Evolutionary conservation across 2,888 invertebrate species (phyloP).

Genomic region (Petrophora chlorosata): DNA sequence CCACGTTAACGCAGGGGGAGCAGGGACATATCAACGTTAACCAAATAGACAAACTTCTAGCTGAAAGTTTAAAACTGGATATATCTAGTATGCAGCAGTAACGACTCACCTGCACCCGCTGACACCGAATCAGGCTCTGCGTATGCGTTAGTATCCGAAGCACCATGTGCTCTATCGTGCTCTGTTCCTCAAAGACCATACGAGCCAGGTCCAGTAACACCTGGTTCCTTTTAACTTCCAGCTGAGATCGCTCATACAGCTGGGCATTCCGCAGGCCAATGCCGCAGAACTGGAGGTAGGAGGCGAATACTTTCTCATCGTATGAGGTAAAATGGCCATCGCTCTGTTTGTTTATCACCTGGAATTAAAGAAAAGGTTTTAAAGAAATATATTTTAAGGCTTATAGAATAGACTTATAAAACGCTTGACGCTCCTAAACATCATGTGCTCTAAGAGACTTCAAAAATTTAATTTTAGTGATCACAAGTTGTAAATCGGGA

Average conservation of each 20-base stretch:
- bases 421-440: too few species aligned
- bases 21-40: too few species aligned
- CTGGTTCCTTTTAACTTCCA: slow-evolving; percentile 98
- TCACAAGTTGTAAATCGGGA: too few species aligned
- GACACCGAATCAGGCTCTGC: slow-evolving; percentile 96
- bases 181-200: slow-evolving; percentile 98
- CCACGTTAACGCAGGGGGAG: too few species aligned
- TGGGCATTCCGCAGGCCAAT: slow-evolving; percentile 98
- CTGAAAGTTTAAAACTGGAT: too few species aligned
- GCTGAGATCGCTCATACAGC: slow-evolving; percentile 96
- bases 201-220: slow-evolving; percentile 96
- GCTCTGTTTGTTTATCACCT: slow-evolving; percentile 95
- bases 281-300: slow-evolving; percentile 98
- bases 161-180: slow-evolving; percentile 97
- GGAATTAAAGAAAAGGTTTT: too few species aligned
- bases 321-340: slow-evolving; percentile 92
- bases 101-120: slow-evolving; percentile 93
- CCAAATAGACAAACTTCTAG: too few species aligned
- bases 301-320: slow-evolving; percentile 96
- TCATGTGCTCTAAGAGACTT: too few species aligned
- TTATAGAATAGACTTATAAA: too few species aligned
- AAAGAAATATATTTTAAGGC: too few species aligned
- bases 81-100: background rate
- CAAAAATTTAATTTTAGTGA: too few species aligned
- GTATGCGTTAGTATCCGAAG: slow-evolving; percentile 96